Evolutionary conservation across 2,113 vertebrate genomes (phyloP).

Genomic region (Pristiophorus japonicus): DNA sequence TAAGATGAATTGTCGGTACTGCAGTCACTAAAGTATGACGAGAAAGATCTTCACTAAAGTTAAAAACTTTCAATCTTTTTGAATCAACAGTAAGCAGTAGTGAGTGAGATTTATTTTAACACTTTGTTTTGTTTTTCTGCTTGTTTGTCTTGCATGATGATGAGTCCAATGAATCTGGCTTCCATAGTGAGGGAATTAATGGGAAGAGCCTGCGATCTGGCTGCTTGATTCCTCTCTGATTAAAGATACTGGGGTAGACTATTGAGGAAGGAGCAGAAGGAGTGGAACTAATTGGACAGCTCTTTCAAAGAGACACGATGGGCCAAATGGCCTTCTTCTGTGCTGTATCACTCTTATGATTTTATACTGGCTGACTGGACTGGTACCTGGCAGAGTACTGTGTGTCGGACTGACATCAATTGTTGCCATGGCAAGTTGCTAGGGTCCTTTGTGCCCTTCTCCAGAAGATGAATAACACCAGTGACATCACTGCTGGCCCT

Average conservation of each 20-base stretch:
- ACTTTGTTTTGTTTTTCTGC: not conserved
- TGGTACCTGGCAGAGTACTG: not conserved
- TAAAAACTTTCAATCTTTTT: too few relatives aligned
- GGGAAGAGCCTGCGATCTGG: too few relatives aligned
- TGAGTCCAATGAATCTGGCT: not conserved
- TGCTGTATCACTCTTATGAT: not conserved
- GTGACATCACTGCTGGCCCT: too few relatives aligned
- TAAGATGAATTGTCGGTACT: not conserved
- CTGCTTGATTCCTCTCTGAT: not conserved
- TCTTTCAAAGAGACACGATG: not conserved
- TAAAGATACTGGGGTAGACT: not conserved
- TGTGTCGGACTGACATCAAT: not conserved
- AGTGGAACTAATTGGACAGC: not conserved
- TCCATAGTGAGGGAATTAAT: not conserved
- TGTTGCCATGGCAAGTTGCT: not conserved
- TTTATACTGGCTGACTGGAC: not conserved
- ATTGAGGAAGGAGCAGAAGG: not conserved
- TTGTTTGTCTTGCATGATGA: not conserved
- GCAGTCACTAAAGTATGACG: not conserved
- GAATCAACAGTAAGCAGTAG: not conserved
- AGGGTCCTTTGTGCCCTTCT: not conserved
- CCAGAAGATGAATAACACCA: not conserved
- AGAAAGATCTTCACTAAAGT: not conserved
- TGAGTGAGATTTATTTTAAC: not conserved
- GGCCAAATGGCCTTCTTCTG: not conserved